phyloP scores from a whole-genome alignment of 1,140 invertebrate species.

The Ptiloglossa arizonensis region DNA sequence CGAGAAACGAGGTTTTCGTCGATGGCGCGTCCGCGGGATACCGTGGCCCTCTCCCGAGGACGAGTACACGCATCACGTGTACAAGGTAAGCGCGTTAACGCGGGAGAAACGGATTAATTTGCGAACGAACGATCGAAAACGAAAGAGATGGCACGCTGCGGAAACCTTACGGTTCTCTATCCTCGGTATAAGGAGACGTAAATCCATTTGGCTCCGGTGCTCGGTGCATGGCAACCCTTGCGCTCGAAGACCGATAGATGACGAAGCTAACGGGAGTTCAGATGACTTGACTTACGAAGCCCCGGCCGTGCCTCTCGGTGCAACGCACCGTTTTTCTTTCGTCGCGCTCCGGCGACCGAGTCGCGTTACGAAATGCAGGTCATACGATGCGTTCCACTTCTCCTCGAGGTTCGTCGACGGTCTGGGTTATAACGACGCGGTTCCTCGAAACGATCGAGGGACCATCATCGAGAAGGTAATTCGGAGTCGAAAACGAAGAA shows the following conservation, averaged over 20 bases:
- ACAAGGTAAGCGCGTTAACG: slow-evolving; percentile 25
- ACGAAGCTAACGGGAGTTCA: slow-evolving; percentile 72
- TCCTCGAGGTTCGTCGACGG: background rate
- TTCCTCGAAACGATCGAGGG: slow-evolving; percentile 30
- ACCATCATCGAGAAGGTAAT: no score
- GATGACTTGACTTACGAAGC: slow-evolving; percentile 76
- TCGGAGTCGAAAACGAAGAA: no score
- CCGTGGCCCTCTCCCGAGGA: background rate
- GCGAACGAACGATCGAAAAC: slow-evolving; percentile 39
- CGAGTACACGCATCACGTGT: slow-evolving; percentile 33
- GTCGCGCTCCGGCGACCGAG: slow-evolving; percentile 32
- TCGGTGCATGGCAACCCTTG: slow-evolving; percentile 35
- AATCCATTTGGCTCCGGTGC: slow-evolving; percentile 65
- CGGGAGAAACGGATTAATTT: slow-evolving; percentile 51
- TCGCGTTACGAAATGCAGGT: slow-evolving; percentile 49
- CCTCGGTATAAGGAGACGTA: slow-evolving; percentile 68
- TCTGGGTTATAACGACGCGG: background rate
- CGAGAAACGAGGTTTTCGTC: no score
- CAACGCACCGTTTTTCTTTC: slow-evolving; percentile 51
- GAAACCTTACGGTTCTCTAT: slow-evolving; percentile 74
- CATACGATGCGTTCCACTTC: slow-evolving; percentile 49
- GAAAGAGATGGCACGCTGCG: slow-evolving; percentile 57
- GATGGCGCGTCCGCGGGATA: background rate
- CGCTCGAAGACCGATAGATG: slow-evolving; percentile 69
- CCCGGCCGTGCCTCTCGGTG: slow-evolving; percentile 35